Evolutionary conservation across 1,140 invertebrate species (phyloP).

Genomic region (Zaprionus tsacasi): DNA sequence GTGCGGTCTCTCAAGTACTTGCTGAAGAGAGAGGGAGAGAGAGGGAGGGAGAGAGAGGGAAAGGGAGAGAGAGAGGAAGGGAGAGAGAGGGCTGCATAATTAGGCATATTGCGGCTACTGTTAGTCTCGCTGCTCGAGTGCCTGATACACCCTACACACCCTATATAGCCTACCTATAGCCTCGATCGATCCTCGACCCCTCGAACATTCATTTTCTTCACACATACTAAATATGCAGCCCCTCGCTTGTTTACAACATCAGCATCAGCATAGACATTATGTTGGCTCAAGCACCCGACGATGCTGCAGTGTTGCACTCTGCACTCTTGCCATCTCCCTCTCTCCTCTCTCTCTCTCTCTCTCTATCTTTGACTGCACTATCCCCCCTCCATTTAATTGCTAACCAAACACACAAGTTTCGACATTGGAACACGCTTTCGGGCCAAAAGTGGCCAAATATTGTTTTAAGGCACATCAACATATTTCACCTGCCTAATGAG

Average conservation of each 20-base stretch:
- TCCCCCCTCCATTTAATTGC: conserved; percentile 56
- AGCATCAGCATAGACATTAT: conserved; percentile 48
- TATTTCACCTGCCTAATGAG: conserved; percentile 69
- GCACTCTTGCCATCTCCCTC: conserved; percentile 10
- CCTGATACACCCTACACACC: background rate
- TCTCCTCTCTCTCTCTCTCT: conserved; percentile 1
- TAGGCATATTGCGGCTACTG: conserved; percentile 61
- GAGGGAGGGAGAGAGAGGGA: background rate
- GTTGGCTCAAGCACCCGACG: conserved; percentile 13
- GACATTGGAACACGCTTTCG: conserved; percentile 20
- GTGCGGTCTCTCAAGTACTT: conserved; percentile 50
- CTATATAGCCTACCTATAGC: conserved; percentile 15
- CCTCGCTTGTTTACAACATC: conserved; percentile 73
- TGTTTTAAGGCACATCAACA: conserved; percentile 78
- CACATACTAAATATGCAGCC: conserved; percentile 78
- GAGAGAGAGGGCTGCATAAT: conserved; percentile 50
- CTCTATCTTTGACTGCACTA: background rate
- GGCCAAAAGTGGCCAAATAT: conserved; percentile 62
- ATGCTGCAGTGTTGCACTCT: conserved; percentile 4
- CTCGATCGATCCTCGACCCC: background rate
- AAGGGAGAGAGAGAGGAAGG: background rate
- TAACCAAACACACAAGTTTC: conserved; percentile 67
- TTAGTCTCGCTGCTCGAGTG: conserved; percentile 45
- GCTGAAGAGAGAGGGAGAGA: background rate
- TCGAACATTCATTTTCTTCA: conserved; percentile 69